These are phyloP conservation scores for Sussaba pulchella DNA, from an alignment of 2,888 invertebrate genomes.

Conservation along the genomic window DNA sequence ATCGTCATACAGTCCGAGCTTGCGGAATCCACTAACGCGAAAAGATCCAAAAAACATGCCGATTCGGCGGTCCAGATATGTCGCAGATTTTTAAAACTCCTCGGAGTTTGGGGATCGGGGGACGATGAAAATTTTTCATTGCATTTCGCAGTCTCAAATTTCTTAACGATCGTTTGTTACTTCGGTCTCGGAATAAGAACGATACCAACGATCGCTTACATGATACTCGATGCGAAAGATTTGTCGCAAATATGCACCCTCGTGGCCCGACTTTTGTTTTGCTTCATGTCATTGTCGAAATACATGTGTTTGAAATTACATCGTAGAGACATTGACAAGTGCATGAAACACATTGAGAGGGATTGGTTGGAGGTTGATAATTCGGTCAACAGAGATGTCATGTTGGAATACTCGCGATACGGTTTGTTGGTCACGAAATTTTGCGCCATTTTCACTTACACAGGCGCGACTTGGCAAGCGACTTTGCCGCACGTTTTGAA, in stretches of 20 bases:
- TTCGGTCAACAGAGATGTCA: conserved; percentile 53
- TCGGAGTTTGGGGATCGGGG: conserved; percentile 56
- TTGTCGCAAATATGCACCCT: conserved; percentile 67
- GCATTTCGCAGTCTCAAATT: conserved; percentile 4
- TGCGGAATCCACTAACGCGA: neutral
- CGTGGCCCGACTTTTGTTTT: conserved; percentile 73
- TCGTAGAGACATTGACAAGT: conserved; percentile 65
- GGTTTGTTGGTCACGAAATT: conserved; percentile 68
- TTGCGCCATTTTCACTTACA: conserved; percentile 66
- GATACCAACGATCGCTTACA: conserved; percentile 28
- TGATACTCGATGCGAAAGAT: conserved; percentile 10
- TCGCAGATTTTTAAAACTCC: conserved; percentile 61
- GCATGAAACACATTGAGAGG: conserved; percentile 67
- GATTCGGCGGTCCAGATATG: conserved; percentile 58
- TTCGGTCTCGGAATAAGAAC: conserved; percentile 28
- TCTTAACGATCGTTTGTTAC: conserved; percentile 58
- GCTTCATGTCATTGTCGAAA: conserved; percentile 73
- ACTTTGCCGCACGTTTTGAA: conserved; percentile 34
- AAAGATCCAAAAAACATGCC: conserved; percentile 36
- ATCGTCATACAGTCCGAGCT: no score
- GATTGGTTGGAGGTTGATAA: conserved; percentile 69
- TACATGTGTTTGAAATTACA: conserved; percentile 67
- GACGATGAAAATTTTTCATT: neutral
- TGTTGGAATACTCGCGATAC: conserved; percentile 69
- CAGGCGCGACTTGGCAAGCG: conserved; percentile 64